phyloP scores from a whole-genome alignment of 2,797 vertebrate species.

The Emydoidea blandingii region DNA sequence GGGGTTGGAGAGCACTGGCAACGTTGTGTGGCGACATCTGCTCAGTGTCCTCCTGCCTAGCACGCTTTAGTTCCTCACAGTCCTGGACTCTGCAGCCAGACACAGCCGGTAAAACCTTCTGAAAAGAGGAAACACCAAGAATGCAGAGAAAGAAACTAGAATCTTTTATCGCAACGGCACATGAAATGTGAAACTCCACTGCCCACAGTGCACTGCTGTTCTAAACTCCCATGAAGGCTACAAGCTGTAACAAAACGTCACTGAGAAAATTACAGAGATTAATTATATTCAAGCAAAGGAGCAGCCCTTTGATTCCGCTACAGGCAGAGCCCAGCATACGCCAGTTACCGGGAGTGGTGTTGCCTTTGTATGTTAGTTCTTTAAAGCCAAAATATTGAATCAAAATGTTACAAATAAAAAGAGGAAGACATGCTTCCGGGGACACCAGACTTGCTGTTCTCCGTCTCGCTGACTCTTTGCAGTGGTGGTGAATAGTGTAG shows the following conservation, averaged over 20 bases:
- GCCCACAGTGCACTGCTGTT: neutral
- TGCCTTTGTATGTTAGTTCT: neutral
- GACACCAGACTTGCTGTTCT: neutral
- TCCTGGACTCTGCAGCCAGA: neutral
- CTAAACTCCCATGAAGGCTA: neutral
- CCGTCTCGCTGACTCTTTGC: fast-evolving
- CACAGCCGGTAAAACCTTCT: neutral
- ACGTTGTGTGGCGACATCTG: neutral
- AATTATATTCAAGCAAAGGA: neutral
- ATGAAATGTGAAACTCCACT: neutral
- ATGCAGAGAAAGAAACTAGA: neutral
- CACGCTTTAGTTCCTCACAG: neutral
- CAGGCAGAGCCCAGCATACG: fast-evolving
- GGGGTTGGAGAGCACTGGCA: neutral
- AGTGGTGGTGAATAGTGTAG: fast-evolving
- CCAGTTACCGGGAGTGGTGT: fast-evolving
- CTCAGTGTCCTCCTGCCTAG: neutral
- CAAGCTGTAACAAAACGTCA: no score
- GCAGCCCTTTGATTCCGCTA: fast-evolving
- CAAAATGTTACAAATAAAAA: neutral
- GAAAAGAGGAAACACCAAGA: neutral
- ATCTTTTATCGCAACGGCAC: neutral
- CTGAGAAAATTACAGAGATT: neutral
- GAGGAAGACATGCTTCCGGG: fast-evolving
- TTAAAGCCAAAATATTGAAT: neutral